Evolutionary conservation across 2,113 vertebrate species (phyloP).

Genomic region (Ammodytes marinus): DNA sequence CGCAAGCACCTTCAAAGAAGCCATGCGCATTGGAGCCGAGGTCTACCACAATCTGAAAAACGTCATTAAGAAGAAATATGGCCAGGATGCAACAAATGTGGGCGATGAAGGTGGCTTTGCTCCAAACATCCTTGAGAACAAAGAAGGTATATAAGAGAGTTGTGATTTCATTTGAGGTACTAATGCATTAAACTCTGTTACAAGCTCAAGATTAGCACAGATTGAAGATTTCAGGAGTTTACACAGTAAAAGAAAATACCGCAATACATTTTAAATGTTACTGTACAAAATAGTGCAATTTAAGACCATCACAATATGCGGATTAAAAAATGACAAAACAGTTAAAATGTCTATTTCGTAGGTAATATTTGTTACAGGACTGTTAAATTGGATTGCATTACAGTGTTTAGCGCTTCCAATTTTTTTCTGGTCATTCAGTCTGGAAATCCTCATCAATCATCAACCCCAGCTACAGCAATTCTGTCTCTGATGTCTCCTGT

Average conservation of each 20-base stretch:
- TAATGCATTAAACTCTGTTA: not conserved
- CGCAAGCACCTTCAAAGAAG: constrained; percentile 91
- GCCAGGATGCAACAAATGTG: constrained; percentile 97
- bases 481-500: not conserved
- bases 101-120: constrained; percentile 98
- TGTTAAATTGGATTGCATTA: not conserved
- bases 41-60: constrained; percentile 98
- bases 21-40: constrained; percentile 96
- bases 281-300: not conserved
- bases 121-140: constrained; percentile 97
- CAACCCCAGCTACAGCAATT: too few species aligned
- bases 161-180: not conserved
- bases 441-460: not conserved
- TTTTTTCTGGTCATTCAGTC: not conserved
- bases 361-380: not conserved
- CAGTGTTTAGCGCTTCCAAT: not conserved
- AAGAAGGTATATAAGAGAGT: constrained; percentile 88
- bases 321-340: not conserved
- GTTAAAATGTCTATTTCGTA: not conserved
- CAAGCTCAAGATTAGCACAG: not conserved
- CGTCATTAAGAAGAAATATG: constrained; percentile 97
- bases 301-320: not conserved
- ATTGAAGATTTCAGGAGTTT: not conserved
- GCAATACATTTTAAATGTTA: too few species aligned
- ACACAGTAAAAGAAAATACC: too few species aligned